A percentile compares a stretch with the other conserved stretches of the same genome.
Conservation (phyloP, 2,797 vertebrate species). For the Helarctos malayanus region DNA sequence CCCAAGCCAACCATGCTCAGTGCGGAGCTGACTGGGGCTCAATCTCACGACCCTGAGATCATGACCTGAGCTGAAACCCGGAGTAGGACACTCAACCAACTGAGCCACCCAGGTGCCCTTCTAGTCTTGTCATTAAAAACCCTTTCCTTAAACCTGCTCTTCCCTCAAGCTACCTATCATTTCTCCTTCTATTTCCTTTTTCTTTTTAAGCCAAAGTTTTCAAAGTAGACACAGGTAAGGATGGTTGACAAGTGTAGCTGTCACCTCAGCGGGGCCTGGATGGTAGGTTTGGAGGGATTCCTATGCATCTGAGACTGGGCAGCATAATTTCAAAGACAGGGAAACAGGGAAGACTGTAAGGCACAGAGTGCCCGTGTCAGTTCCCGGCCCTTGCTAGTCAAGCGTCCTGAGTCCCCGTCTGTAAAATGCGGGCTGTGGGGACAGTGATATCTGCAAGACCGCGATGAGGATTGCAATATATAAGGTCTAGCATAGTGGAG, state of each 20-base stretch:
- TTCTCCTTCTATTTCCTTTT: not conserved
- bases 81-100: not conserved
- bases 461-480: not conserved
- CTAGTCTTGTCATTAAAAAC: conserved; percentile 60
- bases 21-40: not conserved
- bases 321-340: not conserved
- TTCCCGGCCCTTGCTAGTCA: not conserved
- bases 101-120: not conserved
- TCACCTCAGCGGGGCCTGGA: not conserved
- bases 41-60: not conserved
- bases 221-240: not conserved
- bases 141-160: not conserved
- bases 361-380: fast-evolving
- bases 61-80: not conserved
- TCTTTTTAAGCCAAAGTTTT: not conserved
- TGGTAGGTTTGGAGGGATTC: not conserved
- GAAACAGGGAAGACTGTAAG: not conserved
- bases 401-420: not conserved
- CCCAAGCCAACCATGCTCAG: not conserved
- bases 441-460: not conserved
- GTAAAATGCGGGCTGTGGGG: not conserved
- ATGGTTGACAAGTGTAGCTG: not conserved
- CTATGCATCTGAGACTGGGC: not conserved
- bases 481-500: not conserved
- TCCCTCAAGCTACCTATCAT: not conserved